Evolutionary conservation across 2,888 invertebrate genomes (phyloP).

Genomic region (Pteria penguin): DNA sequence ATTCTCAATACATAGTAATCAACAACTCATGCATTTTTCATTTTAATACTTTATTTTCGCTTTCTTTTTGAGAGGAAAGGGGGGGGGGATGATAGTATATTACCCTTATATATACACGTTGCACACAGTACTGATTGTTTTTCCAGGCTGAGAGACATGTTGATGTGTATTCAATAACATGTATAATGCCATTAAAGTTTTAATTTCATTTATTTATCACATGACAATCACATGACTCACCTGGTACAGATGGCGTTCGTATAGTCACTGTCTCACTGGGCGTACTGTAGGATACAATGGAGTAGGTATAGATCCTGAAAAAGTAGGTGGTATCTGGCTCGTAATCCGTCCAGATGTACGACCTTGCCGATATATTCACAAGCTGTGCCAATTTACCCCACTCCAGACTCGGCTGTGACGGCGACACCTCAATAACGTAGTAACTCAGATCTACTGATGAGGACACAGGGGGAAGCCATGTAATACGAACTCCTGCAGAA

Average conservation of each 20-base stretch:
- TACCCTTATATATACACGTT: no score
- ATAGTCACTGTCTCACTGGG: constrained; percentile 61
- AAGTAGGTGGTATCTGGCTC: constrained; percentile 58
- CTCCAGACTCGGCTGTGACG: constrained; percentile 28
- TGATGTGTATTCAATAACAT: no score
- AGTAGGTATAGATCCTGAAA: constrained; percentile 66
- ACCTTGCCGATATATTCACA: constrained; percentile 37
- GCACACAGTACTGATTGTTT: no score
- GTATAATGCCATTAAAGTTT: no score
- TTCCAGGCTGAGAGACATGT: no score
- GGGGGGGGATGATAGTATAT: no score
- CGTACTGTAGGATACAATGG: constrained; percentile 64
- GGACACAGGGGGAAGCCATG: constrained; percentile 78
- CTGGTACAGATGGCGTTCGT: constrained; percentile 55
- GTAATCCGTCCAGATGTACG: constrained; percentile 43
- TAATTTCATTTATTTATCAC: no score
- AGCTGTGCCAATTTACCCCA: constrained; percentile 47
- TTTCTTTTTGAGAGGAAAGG: no score
- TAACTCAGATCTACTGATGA: constrained; percentile 69
- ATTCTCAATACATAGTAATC: not conserved
- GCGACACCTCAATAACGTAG: constrained; percentile 71
- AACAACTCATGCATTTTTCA: no score
- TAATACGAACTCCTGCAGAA: constrained; percentile 92
- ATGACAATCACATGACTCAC: constrained; percentile 28
- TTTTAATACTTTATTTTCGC: no score